Percentiles rank a stretch among this genome's conserved stretches.
phyloP scores from a whole-genome alignment of 2,888 invertebrate genomes.

The Dasypogon diadema region DNA sequence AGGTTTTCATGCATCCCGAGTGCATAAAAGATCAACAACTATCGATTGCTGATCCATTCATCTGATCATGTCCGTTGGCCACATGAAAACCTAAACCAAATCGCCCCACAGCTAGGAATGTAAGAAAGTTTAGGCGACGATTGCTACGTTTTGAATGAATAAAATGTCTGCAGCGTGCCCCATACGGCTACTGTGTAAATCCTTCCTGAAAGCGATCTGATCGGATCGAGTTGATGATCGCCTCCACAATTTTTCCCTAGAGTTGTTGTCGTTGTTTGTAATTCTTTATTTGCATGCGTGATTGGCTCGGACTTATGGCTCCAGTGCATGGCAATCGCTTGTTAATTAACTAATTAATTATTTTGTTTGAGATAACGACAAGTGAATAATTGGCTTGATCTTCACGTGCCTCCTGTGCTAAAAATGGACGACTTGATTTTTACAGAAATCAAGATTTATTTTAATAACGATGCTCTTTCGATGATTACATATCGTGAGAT shows the following conservation, averaged over 20 bases:
- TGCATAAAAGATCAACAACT: conserved; percentile 20
- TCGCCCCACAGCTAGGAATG: neutral
- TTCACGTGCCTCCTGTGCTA: neutral
- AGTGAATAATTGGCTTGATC: conserved; percentile 62
- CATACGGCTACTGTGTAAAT: neutral
- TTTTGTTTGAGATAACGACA: conserved; percentile 63
- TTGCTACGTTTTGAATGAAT: neutral
- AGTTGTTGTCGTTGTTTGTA: conserved; percentile 41
- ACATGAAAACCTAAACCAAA: conserved; percentile 17
- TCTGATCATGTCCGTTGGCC: conserved; percentile 19
- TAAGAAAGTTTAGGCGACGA: conserved; percentile 19
- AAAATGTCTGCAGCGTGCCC: neutral
- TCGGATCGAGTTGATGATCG: conserved; percentile 33
- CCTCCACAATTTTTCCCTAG: conserved; percentile 39
- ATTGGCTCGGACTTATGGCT: conserved; percentile 51
- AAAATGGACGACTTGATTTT: neutral
- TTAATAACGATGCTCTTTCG: too few relatives aligned
- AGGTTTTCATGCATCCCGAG: conserved; percentile 17
- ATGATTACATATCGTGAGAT: too few relatives aligned
- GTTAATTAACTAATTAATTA: conserved; percentile 68
- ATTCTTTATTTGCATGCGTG: conserved; percentile 58
- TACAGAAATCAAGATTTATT: too few relatives aligned
- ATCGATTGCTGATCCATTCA: conserved; percentile 29
- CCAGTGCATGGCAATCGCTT: conserved; percentile 63
- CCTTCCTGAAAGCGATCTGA: neutral